Evolutionary conservation across 2,797 vertebrate genomes (phyloP).

Genomic region (Pangasius larnaudii): DNA sequence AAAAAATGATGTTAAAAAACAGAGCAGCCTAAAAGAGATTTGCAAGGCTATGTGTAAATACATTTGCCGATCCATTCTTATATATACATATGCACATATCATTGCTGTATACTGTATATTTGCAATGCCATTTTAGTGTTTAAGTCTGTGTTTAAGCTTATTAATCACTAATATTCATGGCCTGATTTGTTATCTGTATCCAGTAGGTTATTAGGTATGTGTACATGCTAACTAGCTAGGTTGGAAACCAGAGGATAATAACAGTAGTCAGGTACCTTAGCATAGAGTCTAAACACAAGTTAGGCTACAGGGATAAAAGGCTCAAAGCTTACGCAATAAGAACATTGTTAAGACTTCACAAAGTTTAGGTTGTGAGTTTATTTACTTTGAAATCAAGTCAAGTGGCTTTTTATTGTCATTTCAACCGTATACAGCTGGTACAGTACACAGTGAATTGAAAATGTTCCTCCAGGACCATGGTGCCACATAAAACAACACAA

Average conservation of each 20-base stretch:
- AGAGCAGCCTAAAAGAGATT: constrained; percentile 40
- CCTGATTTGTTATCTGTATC: too few relatives aligned
- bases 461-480: too few relatives aligned
- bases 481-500: too few relatives aligned
- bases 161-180: not conserved
- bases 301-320: not conserved
- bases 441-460: too few relatives aligned
- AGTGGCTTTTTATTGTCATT: too few relatives aligned
- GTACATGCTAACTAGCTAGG: not conserved
- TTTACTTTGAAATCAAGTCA: not conserved
- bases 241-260: not conserved
- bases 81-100: not conserved
- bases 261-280: not conserved
- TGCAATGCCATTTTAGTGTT: not conserved
- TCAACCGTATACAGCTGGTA: too few relatives aligned
- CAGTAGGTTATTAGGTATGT: too few relatives aligned
- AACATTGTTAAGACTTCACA: not conserved
- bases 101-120: not conserved
- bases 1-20: constrained; percentile 27
- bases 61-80: not conserved
- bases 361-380: not conserved
- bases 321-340: not conserved
- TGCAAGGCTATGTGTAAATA: not conserved
- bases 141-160: not conserved
- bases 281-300: not conserved